phyloP scores from a whole-genome alignment of 2,888 invertebrate genomes.

The Ormyrus thymus region DNA sequence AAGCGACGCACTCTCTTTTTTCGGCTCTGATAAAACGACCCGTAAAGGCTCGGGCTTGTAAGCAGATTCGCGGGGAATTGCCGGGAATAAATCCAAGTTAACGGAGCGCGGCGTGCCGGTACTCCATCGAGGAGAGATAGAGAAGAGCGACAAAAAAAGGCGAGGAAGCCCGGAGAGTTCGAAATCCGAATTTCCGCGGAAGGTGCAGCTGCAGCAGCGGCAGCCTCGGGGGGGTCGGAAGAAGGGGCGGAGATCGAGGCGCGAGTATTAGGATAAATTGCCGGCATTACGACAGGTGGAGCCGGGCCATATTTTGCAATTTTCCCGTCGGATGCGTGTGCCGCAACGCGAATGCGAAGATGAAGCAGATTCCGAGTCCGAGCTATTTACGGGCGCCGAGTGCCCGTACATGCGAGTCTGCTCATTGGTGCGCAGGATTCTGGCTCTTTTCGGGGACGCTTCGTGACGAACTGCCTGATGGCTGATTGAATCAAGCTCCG shows the following conservation, averaged over 20 bases:
- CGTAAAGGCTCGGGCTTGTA: constrained; percentile 31
- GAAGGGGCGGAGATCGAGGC: constrained; percentile 15
- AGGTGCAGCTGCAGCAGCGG: constrained; percentile 21
- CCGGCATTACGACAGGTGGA: constrained; percentile 67
- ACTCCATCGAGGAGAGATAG: background rate
- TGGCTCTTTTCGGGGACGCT: background rate
- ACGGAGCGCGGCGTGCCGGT: background rate
- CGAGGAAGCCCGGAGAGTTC: background rate
- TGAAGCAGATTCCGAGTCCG: constrained; percentile 62
- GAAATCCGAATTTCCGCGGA: constrained; percentile 23
- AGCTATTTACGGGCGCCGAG: constrained; percentile 64
- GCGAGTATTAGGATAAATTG: constrained; percentile 68
- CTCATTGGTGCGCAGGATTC: background rate
- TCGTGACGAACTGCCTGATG: background rate
- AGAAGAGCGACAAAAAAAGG: constrained; percentile 1
- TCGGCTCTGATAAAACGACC: constrained; percentile 22
- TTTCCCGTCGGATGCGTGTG: constrained; percentile 63
- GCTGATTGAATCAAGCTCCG: background rate
- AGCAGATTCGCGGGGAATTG: constrained; percentile 41
- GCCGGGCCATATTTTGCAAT: constrained; percentile 68
- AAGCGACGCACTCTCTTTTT: background rate
- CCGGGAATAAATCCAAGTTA: constrained; percentile 42
- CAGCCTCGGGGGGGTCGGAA: background rate
- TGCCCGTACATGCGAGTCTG: constrained; percentile 28
- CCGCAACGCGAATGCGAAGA: constrained; percentile 57